A percentile compares a stretch with the other conserved stretches of the same genome.
These are phyloP conservation scores for Thyatira batis DNA, from an alignment of 2,888 invertebrate genomes.

Conservation along the genomic window DNA sequence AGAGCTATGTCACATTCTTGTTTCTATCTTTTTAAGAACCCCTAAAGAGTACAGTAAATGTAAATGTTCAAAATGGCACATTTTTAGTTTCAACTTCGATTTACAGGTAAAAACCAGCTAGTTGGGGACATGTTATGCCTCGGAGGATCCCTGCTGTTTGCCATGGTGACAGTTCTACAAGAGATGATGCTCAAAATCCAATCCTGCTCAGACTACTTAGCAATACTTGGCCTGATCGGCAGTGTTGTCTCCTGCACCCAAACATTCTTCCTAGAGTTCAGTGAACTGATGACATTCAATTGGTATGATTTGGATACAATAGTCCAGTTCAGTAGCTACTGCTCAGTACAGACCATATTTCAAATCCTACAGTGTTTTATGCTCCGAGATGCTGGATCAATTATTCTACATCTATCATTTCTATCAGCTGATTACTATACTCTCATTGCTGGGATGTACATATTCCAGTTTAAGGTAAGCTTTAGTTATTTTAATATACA, in stretches of 20 bases:
- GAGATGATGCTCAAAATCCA: slow-evolving; percentile 91
- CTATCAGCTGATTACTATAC: slow-evolving; percentile 93
- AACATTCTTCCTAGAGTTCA: slow-evolving; percentile 89
- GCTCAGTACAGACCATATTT: slow-evolving; percentile 88
- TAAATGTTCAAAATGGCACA: no score
- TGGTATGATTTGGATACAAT: slow-evolving; percentile 87
- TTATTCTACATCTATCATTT: slow-evolving; percentile 90
- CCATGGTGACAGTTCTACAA: slow-evolving; percentile 90
- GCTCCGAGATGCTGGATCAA: slow-evolving; percentile 89
- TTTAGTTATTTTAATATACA: no score
- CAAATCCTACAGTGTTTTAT: slow-evolving; percentile 90
- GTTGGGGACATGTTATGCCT: slow-evolving; percentile 92
- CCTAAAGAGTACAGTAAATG: no score
- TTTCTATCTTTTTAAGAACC: no score
- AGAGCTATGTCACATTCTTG: no score
- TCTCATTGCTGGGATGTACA: slow-evolving; percentile 89
- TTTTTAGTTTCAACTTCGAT: background rate
- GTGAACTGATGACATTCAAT: slow-evolving; percentile 85
- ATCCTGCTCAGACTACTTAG: slow-evolving; percentile 90
- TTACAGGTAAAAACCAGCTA: slow-evolving; percentile 88
- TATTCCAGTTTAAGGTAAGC: slow-evolving; percentile 91
- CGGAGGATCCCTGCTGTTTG: slow-evolving; percentile 89
- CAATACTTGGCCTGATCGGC: slow-evolving; percentile 91
- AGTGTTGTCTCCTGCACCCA: slow-evolving; percentile 89
- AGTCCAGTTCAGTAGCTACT: slow-evolving; percentile 83